Evolutionary conservation across 1,140 invertebrate genomes (phyloP), one percentile per base, ranked within the genome.

Genomic region (Drosophila orosa): DNA sequence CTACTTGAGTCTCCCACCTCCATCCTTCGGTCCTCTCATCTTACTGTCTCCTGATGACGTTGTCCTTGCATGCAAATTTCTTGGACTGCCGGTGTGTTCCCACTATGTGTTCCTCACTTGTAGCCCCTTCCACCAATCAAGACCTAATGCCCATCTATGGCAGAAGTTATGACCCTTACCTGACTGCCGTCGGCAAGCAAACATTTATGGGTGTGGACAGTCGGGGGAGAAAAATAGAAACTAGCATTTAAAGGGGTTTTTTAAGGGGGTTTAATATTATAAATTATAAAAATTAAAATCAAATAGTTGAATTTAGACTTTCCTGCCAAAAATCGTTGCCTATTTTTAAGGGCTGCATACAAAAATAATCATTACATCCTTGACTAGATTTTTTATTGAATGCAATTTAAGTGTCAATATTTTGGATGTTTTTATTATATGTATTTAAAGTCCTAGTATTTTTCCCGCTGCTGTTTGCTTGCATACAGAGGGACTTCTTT

Each of bases 81-180:
- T 72, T 40, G 33, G 52, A 72, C 68, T 71, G 33, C 65, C 40
- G 35, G 29, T 52, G 60, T 68, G 63, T 50, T 62, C 27, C 44
- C 63, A 35, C 44, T 8, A 12, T 35, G 24, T 35, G 31, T 24
- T 24, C 39, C 66, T 73, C 73, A 60, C 39, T 60, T 56, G 22
- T 13, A 33, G 55, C 62, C 75, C 80, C 69, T 52, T 59, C 24
- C 35, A 40, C 44, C 50, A 37, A 54, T 57, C 62, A 78, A 78
- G 83, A 72, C 78, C 24, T 86, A 86, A 74, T 86, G 78, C 63
- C 81, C 81, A 81, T 85, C 68, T 85, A 78, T 87, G 83, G 73
- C 61, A 68, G 54, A 74, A 74, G 74, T 81, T 81, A 81, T 81
- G 79, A 73, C 76, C 68, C 48, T 74, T 62, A 78, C 78, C 82